These are phyloP conservation scores for Callocephalon fimbriatum DNA, from an alignment of 2,113 vertebrate species.

Conservation along the genomic window DNA sequence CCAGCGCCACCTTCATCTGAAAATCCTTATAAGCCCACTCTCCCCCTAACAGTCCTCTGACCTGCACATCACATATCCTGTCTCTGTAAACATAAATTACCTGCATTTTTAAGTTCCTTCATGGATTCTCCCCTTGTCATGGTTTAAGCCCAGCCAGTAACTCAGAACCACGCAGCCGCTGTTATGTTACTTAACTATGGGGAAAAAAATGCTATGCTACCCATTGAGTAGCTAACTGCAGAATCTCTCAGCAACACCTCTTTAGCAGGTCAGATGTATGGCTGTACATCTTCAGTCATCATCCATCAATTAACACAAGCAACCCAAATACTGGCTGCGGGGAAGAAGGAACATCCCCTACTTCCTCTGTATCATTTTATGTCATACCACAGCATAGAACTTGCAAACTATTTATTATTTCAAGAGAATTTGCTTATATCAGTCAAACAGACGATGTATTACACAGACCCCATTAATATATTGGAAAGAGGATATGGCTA, in stretches of 20 bases:
- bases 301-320: background rate
- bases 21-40: background rate
- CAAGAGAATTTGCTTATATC: background rate
- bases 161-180: background rate
- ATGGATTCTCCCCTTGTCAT: background rate
- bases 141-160: background rate
- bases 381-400: background rate
- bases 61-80: background rate
- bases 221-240: background rate
- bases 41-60: background rate
- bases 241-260: background rate
- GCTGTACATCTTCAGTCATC: background rate
- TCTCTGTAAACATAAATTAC: background rate
- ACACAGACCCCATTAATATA: background rate
- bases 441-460: background rate
- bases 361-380: background rate
- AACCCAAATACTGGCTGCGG: background rate
- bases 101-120: background rate
- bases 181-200: background rate
- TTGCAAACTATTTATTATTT: background rate
- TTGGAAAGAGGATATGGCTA: background rate
- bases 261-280: background rate
- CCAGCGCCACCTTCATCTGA: background rate
- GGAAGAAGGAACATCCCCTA: background rate
- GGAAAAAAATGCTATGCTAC: background rate